Evolutionary conservation across 1,140 invertebrate genomes (phyloP), one percentile per base, ranked within the genome.

Genomic region (Hirudo medicinalis): DNA sequence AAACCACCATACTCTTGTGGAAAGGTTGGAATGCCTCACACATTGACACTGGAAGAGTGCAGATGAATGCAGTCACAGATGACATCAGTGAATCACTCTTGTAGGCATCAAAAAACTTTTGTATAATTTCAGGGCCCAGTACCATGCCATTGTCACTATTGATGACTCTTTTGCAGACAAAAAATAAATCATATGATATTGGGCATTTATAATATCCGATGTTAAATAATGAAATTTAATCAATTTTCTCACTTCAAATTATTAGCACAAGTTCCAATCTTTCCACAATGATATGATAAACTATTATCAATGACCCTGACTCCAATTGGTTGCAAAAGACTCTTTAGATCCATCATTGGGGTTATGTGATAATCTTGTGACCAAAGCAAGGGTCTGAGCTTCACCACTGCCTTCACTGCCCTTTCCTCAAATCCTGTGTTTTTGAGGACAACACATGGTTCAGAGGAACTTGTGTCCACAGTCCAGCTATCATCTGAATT

Each of bases 1-100:
- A 71, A 19, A 74, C 67, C 9, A 74, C 20, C 70, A 74, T 67
- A 49, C 49, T 71, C 32, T 74, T 74, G 36, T 74, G 71, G 49
- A 74, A 74, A 17, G 60, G 60, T 13, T 54, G 22, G 36, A 72
- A 74, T 25, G 71, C 70, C 54, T 74, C 73, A 66, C 73, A 74
- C 73, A 74, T 74, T 25, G 73, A 32, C 53, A 74, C 71, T 9
- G 73, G 73, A 49, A 76, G 67, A 54, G 75, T 75, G 53, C 75
- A 76, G n/a, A 75, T 72, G 27, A 75, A 70, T 0, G 72, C 20
- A n/a, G 72, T 70, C 4, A 75, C 75, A 40, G 40, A 49, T 29
- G 68, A n/a, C 67, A 75, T 74, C n/a, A 67, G 57, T 19, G 55
- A 40, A 49, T 71, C 67, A 55, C 71, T 57, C 29, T 71, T 69